Base-by-base conservation (phyloP, 1,140 invertebrate species). In the Melipona quadrifasciata region DNA sequence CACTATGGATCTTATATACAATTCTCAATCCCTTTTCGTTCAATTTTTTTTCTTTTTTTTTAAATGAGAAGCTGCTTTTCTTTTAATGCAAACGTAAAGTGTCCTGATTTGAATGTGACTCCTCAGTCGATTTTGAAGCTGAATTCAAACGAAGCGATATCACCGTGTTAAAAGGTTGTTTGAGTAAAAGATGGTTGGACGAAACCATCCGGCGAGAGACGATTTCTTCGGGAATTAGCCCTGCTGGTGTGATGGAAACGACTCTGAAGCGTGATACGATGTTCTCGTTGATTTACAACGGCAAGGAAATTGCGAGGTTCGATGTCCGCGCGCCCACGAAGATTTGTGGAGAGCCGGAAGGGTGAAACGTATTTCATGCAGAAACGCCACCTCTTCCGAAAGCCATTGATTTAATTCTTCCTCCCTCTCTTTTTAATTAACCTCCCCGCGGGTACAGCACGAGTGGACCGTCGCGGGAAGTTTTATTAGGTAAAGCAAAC, bases 301-400 rank as follows among this genome's bases (percentile, higher is more conserved):
- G 47, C 64, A 55, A 65, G 64, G 51, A 79, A 79, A 79, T 79
- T 68, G 76, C 76, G 10, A 67, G 27, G 39, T 79, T 79, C 64
- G 51, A 68, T 53, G 76, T 68, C 47, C 75, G 75, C 75, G 75
- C 64, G 55, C 31, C 31, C 21, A 24, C 55, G 19, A 16, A 61
- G 74, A 76, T 76, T 76, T 76, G 74, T 76, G 57, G 74, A 76
- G 74, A 61, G 31, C 74, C 55, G 74, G 24, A 39, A 14, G n/a
- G 6, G 12, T 21, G 31, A 19, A 1, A 57, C 74, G 74, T 61
- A 76, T 76, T 61, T 76, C 74, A 61, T 61, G 57, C 55, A 61
- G 74, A 27, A 75, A 31, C 53, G 73, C 16, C 57, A 12, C 72
- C 10, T 19, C 47, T 74, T 51, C 31, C 72, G 19, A 17, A 19